Conservation (phyloP, 2,113 vertebrate genomes). For the Bungarus multicinctus region DNA sequence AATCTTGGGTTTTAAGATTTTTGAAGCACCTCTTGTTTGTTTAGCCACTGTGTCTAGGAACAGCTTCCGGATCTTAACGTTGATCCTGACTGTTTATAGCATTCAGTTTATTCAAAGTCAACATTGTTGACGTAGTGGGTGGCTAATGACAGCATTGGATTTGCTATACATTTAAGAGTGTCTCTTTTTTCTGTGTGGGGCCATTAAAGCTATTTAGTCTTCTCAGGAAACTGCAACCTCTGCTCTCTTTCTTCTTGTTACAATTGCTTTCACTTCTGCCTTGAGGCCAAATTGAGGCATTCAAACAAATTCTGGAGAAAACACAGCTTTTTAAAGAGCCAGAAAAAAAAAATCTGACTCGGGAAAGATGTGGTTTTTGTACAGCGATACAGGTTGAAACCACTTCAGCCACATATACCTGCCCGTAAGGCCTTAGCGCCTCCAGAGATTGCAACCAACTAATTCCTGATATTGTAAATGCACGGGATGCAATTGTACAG, state of each 20-base stretch:
- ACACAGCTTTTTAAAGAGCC: not conserved
- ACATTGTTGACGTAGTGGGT: not conserved
- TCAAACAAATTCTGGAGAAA: not conserved
- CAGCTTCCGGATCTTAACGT: not conserved
- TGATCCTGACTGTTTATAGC: not conserved
- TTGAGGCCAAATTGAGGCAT: not conserved
- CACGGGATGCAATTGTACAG: not conserved
- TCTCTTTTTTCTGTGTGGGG: not conserved
- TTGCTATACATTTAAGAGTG: not conserved
- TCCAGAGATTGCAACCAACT: not conserved
- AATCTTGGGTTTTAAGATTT: not conserved
- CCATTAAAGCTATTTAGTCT: not conserved
- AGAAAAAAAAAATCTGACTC: not conserved
- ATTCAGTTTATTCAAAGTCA: not conserved
- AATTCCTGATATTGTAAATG: not conserved
- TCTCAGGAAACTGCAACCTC: not conserved
- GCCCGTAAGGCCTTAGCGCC: not conserved
- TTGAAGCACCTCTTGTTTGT: not conserved
- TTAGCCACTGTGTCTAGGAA: not conserved
- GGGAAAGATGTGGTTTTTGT: not conserved
- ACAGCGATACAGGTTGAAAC: not conserved
- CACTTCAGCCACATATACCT: not conserved
- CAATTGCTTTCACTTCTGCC: slow-evolving; percentile 5
- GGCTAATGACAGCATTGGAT: not conserved
- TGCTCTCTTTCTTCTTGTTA: not conserved